Conservation (phyloP, 2,888 invertebrate genomes). For the Pterobdella sp. region DNA sequence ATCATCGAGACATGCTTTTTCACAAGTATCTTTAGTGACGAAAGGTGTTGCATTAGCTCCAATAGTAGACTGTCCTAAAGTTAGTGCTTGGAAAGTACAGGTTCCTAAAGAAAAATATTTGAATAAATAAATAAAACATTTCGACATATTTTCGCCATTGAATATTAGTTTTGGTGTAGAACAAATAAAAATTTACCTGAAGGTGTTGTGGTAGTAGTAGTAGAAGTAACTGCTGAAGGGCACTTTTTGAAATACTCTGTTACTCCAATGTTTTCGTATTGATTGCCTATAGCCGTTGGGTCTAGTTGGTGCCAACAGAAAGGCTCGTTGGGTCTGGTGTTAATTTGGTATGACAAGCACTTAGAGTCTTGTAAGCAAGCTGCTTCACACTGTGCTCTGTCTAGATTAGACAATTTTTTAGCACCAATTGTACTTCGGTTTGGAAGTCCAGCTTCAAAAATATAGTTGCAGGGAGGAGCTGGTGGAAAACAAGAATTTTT, state of each 20-base stretch:
- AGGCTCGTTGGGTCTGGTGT: background rate
- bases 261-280: background rate
- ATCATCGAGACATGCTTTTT: constrained; percentile 18
- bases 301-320: constrained; percentile 18
- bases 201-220: background rate
- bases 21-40: background rate
- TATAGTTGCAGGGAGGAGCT: no score
- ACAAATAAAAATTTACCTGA: background rate
- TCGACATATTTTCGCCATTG: background rate
- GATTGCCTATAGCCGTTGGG: background rate
- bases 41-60: background rate
- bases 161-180: background rate
- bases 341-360: constrained; percentile 15
- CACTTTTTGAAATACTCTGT: constrained; percentile 10
- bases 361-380: background rate
- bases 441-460: no score
- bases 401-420: background rate
- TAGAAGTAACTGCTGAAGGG: background rate
- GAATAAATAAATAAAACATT: background rate
- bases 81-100: background rate
- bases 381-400: background rate
- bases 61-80: background rate
- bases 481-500: no score
- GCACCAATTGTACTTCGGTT: background rate
- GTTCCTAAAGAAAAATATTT: background rate